Conservation (phyloP, 2,797 vertebrate genomes). For the Sebastes wilsoni region DNA sequence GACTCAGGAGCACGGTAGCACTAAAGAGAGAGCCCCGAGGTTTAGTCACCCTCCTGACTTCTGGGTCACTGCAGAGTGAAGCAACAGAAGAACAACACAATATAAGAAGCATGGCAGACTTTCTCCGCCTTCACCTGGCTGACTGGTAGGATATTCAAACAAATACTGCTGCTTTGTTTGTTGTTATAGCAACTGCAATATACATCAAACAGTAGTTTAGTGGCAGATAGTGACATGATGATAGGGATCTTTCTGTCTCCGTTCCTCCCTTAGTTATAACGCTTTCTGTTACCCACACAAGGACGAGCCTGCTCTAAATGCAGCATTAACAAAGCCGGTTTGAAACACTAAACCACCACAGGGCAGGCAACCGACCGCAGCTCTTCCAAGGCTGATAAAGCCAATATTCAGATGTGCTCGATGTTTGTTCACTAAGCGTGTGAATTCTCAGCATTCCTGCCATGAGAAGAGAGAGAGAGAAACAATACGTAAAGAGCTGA, state of each 20-base stretch:
- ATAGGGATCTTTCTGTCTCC: constrained; percentile 8
- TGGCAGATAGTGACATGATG: constrained; percentile 31
- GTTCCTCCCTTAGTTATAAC: constrained; percentile 17
- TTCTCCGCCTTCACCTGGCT: constrained; percentile 40
- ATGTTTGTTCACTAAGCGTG: constrained; percentile 34
- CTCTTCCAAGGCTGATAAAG: constrained; percentile 5
- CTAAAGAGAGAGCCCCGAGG: background rate
- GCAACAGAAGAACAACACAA: constrained; percentile 5
- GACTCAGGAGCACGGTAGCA: background rate
- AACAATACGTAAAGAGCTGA: background rate
- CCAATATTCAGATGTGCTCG: constrained; percentile 30
- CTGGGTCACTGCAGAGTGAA: constrained; percentile 15
- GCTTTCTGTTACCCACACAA: constrained; percentile 22
- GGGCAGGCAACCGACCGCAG: constrained; percentile 4
- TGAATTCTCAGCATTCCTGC: constrained; percentile 58
- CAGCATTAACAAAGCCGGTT: constrained; percentile 45
- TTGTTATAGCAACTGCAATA: constrained; percentile 56
- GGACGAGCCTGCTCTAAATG: constrained; percentile 29
- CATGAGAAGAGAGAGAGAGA: background rate
- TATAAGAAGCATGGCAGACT: background rate
- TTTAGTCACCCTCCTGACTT: constrained; percentile 6
- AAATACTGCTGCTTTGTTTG: constrained; percentile 64
- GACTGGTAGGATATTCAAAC: constrained; percentile 51
- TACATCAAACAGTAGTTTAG: constrained; percentile 21
- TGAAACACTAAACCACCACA: constrained; percentile 58